A percentile compares a stretch with the other conserved stretches of the same genome.
phyloP scores from a whole-genome alignment of 1,140 invertebrate genomes.

The Halictus rubicundus region DNA sequence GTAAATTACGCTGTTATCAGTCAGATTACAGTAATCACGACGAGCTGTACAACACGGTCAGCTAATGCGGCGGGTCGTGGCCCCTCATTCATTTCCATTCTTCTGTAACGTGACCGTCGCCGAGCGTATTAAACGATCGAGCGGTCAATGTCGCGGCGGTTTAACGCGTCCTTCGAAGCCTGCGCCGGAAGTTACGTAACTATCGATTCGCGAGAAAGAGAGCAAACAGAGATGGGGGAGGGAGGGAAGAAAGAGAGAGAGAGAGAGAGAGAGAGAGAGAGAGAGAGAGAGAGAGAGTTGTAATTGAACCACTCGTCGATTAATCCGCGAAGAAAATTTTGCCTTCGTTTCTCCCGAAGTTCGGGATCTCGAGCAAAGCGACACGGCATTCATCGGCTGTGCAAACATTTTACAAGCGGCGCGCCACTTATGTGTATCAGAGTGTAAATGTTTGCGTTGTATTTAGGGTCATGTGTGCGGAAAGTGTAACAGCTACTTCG shows the following conservation, averaged over 20 bases:
- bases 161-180: conserved; percentile 29
- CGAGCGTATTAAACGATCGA: conserved; percentile 46
- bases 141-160: conserved; percentile 56
- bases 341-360: background rate
- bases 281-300: too few species aligned
- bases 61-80: conserved; percentile 24
- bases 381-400: conserved; percentile 17
- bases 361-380: background rate
- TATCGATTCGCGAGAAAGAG: conserved; percentile 34
- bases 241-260: too few species aligned
- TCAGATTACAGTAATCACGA: too few species aligned
- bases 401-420: conserved; percentile 35
- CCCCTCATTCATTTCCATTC: conserved; percentile 50
- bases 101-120: conserved; percentile 31
- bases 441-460: conserved; percentile 37
- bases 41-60: background rate
- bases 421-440: conserved; percentile 34
- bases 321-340: conserved; percentile 5
- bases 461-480: conserved; percentile 26
- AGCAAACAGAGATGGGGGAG: too few species aligned
- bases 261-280: too few species aligned
- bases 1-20: too few species aligned
- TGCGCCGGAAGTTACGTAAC: conserved; percentile 55
- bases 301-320: conserved; percentile 41
- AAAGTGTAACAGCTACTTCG: conserved; percentile 16